Conservation (phyloP, 2,113 vertebrate species). For the Erythrocebus patas region DNA sequence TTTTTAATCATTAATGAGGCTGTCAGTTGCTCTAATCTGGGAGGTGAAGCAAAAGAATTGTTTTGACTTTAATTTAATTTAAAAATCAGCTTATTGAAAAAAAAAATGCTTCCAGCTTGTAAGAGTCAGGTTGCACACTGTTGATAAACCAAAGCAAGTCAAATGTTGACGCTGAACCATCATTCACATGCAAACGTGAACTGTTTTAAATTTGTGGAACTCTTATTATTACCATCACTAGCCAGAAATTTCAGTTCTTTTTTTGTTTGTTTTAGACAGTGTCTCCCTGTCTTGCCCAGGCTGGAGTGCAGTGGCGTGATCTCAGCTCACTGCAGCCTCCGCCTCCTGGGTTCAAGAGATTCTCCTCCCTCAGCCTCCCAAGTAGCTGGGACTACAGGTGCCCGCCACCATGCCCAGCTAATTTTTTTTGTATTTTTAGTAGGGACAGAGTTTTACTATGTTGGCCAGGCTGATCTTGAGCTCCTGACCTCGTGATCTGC, state of each 20-base stretch:
- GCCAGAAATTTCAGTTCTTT: not conserved
- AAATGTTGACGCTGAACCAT: not conserved
- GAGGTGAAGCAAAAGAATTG: constrained; percentile 66
- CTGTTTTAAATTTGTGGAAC: constrained; percentile 30
- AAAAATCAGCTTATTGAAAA: constrained; percentile 63
- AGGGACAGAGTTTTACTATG: too few species aligned
- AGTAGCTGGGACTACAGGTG: too few species aligned
- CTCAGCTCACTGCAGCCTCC: too few species aligned
- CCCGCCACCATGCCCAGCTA: too few species aligned
- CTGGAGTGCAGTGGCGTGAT: too few species aligned
- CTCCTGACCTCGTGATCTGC: too few species aligned
- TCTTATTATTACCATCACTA: constrained; percentile 37
- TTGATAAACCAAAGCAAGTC: constrained; percentile 49
- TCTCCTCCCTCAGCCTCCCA: too few species aligned
- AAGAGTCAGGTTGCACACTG: constrained; percentile 27
- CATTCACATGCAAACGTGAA: constrained; percentile 34
- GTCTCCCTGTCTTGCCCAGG: too few species aligned
- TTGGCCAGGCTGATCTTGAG: too few species aligned
- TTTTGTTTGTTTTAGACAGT: too few species aligned
- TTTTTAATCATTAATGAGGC: constrained; percentile 69
- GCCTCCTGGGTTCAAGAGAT: too few species aligned
- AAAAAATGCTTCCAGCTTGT: constrained; percentile 49
- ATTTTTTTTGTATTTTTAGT: too few species aligned
- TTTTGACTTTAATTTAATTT: constrained; percentile 77
- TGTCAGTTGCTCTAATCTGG: constrained; percentile 69